Base-by-base conservation (phyloP, 2,888 invertebrate species). In the Drosophila peninsularis region DNA sequence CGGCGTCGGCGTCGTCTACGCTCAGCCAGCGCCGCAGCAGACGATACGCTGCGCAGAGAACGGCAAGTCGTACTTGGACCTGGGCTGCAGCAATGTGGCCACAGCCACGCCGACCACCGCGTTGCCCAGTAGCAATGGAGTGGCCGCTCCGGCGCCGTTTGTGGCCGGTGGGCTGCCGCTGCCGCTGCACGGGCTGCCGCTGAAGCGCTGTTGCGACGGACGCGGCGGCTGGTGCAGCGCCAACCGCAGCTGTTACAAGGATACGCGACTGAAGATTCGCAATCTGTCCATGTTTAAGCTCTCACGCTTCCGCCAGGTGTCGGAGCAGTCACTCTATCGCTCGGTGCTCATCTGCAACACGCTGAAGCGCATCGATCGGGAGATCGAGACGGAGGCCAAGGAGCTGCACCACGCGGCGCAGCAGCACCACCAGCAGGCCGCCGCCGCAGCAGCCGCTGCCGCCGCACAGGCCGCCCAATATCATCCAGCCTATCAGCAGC, bases 281-380 rank as follows among this genome's bases (percentile, higher is more conserved):
- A 97, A 98, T 92, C 94, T 98, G 78, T 98, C 97, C 79, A 97
- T 98, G 95, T 96, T 96, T 92, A 98, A 98, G 93, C 93, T 98
- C 79, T 96, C 97, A 90, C 94, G 97, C 86, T 96, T 96, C 90
- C 95, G 97, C 61, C 97, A 97, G 92, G 96, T 96, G 80, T 96
- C 97, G 62, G 98, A 98, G 92, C 97, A 98, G 45, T 97, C 97
- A 71, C 93, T 98, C 67, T 95, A 97, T 86, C 95, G 97, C 73
- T 98, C 97, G 52, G 98, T 98, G 91, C 95, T 98, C 72, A 98
- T 98, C 89, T 97, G 97, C 94, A 98, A 98, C 93, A 98, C 98
- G 62, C 92, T 98, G 77, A 95, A 97, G 91, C 95, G 96, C 91
- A 96, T 98, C 90, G 98, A 98, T 93, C 94, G 96, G 62, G 98